Percentiles rank a stretch among this genome's conserved stretches.
Evolutionary conservation across 2,797 vertebrate species (phyloP).

Genomic region (Phoxinus dragarum): DNA sequence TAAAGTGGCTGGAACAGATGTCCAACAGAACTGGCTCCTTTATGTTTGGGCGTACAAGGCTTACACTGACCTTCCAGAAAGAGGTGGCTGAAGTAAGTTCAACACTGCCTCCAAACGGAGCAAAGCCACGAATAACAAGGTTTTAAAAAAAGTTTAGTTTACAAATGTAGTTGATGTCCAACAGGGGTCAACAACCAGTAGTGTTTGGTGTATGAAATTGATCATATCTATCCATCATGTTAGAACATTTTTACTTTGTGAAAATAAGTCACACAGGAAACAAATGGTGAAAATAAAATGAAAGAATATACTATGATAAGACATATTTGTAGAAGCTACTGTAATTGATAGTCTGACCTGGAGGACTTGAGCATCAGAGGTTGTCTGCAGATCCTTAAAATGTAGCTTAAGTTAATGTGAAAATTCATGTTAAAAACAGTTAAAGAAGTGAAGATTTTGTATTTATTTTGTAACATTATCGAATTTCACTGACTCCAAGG

Average conservation of each 20-base stretch:
- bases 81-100: slow-evolving; percentile 90
- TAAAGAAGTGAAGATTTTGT: too few relatives aligned
- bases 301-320: too few relatives aligned
- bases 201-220: not conserved
- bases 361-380: too few relatives aligned
- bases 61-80: slow-evolving; percentile 96
- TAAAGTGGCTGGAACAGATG: slow-evolving; percentile 90
- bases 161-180: not conserved
- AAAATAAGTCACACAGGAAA: too few relatives aligned
- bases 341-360: too few relatives aligned
- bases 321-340: not conserved
- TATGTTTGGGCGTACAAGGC: slow-evolving; percentile 86
- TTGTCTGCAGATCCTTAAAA: too few relatives aligned
- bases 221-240: not conserved
- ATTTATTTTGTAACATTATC: not conserved
- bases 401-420: too few relatives aligned
- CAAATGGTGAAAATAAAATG: too few relatives aligned
- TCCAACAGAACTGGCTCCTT: slow-evolving; percentile 87
- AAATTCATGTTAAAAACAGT: too few relatives aligned
- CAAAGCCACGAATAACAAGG: too few relatives aligned
- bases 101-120: too few relatives aligned
- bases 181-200: not conserved
- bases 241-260: not conserved
- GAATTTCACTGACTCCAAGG: not conserved
- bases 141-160: not conserved